Evolutionary conservation across 2,797 vertebrate genomes (phyloP).

Genomic region (Scomberomorus guttatus): DNA sequence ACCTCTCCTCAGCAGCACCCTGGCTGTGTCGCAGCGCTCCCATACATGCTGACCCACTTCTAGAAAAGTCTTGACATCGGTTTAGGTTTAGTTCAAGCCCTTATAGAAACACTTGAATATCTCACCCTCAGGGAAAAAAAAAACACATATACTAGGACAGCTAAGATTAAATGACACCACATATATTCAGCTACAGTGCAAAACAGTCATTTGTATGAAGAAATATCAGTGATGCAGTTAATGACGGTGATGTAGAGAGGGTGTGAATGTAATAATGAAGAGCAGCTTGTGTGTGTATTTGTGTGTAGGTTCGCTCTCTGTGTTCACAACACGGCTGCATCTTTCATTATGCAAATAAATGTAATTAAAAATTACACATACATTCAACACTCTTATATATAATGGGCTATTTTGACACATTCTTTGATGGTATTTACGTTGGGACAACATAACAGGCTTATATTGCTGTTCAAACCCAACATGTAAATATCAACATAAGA

Average conservation of each 20-base stretch:
- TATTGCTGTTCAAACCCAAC: not conserved
- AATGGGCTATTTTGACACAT: not conserved
- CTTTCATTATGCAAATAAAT: conserved; percentile 41
- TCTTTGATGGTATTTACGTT: conserved; percentile 10
- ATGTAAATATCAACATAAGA: not conserved
- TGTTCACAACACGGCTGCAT: conserved; percentile 7
- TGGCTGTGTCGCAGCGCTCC: conserved; percentile 45
- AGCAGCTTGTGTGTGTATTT: conserved; percentile 24
- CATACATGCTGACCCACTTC: conserved; percentile 52
- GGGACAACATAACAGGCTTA: not conserved
- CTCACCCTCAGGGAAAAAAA: not conserved
- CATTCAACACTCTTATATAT: not conserved
- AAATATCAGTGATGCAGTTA: not conserved
- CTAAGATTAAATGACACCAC: not conserved
- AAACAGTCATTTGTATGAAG: conserved; percentile 38
- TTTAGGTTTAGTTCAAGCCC: conserved; percentile 16
- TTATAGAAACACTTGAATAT: conserved; percentile 3
- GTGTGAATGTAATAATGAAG: conserved; percentile 32
- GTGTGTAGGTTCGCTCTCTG: not conserved
- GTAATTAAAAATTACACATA: conserved; percentile 29
- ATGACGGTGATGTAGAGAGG: conserved; percentile 15
- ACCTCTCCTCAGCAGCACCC: conserved; percentile 25
- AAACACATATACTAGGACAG: not conserved
- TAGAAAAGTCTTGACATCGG: conserved; percentile 26
- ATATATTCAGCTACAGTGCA: not conserved